These are phyloP conservation scores for Python bivittatus DNA, from an alignment of 2,113 vertebrate genomes.

Conservation along the genomic window DNA sequence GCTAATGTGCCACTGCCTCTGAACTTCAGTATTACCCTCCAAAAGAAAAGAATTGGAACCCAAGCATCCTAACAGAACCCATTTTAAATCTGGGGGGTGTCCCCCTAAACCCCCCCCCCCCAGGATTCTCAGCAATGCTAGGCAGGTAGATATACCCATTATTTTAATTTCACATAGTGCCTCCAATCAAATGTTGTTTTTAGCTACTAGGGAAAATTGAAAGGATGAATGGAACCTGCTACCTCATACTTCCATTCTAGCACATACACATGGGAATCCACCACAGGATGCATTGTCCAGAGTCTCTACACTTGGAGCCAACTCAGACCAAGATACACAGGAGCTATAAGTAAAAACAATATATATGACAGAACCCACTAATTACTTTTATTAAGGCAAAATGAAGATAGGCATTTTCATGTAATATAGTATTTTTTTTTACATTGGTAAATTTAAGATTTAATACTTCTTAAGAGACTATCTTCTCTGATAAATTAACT, in stretches of 20 bases:
- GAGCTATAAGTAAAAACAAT: neutral
- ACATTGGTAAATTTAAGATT: neutral
- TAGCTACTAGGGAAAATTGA: neutral
- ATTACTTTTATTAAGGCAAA: neutral
- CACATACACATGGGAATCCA: neutral
- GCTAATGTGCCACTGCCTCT: no score
- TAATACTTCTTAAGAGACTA: neutral
- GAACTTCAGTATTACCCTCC: neutral
- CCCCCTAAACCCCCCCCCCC: neutral
- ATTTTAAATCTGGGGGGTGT: neutral
- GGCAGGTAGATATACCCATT: neutral
- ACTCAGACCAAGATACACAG: neutral
- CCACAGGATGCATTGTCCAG: neutral
- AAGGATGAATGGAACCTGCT: neutral
- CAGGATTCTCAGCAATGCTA: neutral
- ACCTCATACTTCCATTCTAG: neutral
- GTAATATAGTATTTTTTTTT: neutral
- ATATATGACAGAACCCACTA: neutral
- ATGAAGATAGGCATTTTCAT: neutral
- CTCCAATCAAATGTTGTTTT: neutral
- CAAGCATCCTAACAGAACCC: neutral
- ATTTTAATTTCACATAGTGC: neutral
- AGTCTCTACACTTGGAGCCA: neutral
- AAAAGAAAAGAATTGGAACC: neutral
- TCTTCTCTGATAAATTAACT: neutral